Conservation (phyloP, 2,888 invertebrate species). For the Epicampocera succincta region DNA sequence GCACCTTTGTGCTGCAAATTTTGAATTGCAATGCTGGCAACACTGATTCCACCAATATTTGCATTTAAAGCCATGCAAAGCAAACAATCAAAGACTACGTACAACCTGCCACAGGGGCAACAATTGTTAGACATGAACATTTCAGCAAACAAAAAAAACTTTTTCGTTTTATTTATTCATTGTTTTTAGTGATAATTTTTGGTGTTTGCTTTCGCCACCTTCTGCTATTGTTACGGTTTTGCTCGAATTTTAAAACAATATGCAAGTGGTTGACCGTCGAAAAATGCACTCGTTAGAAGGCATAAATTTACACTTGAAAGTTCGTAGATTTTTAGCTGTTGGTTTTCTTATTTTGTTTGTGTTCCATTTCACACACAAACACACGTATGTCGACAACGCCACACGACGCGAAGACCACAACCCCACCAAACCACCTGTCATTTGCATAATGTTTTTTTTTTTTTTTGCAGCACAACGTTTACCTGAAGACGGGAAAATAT, state of each 20-base stretch:
- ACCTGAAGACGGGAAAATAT: too few relatives aligned
- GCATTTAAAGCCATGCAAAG: constrained; percentile 45
- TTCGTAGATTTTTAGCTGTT: constrained; percentile 55
- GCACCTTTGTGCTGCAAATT: too few relatives aligned
- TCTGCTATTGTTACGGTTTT: constrained; percentile 4
- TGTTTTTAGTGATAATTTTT: constrained; percentile 26
- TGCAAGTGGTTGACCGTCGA: constrained; percentile 32
- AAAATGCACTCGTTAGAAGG: constrained; percentile 65
- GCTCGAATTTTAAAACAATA: constrained; percentile 12
- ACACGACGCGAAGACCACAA: not conserved
- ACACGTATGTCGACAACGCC: not conserved
- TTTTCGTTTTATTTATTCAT: constrained; percentile 30
- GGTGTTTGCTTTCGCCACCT: constrained; percentile 11
- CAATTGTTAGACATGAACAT: constrained; percentile 34
- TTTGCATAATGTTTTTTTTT: constrained; percentile 11
- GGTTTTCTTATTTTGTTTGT: too few relatives aligned
- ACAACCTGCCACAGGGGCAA: constrained; percentile 7
- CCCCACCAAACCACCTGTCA: constrained; percentile 24
- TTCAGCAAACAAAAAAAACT: constrained; percentile 39
- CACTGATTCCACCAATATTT: constrained; percentile 19
- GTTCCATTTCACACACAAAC: not conserved
- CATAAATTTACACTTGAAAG: constrained; percentile 68
- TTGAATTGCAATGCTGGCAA: too few relatives aligned
- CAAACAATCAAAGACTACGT: constrained; percentile 36
- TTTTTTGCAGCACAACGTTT: not conserved